Percentiles rank a stretch among this genome's conserved stretches.
Evolutionary conservation across 2,113 vertebrate genomes (phyloP).

Genomic region (Tetrax tetrax): DNA sequence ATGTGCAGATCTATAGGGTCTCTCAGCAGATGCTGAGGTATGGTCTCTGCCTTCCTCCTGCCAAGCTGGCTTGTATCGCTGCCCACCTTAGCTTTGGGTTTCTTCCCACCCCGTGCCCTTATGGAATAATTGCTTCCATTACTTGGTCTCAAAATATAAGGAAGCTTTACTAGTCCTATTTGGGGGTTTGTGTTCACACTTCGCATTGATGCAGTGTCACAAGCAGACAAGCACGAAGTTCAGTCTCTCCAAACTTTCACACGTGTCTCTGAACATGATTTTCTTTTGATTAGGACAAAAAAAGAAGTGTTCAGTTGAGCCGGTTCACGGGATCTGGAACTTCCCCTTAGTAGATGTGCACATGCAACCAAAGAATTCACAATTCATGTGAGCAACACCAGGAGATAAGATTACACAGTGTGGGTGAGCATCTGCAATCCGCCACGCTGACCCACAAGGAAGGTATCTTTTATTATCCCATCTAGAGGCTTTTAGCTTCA

Average conservation of each 20-base stretch:
- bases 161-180: neutral
- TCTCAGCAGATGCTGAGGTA: neutral
- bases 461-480: neutral
- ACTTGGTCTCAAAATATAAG: neutral
- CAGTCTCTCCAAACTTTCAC: neutral
- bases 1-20: neutral
- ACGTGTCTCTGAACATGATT: neutral
- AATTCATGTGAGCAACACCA: neutral
- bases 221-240: neutral
- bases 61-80: neutral
- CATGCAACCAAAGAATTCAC: neutral
- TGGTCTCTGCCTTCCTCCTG: neutral
- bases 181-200: neutral
- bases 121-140: neutral
- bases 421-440: neutral
- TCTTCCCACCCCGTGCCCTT: neutral
- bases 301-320: neutral
- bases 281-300: neutral
- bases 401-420: neutral
- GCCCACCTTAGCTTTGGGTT: neutral
- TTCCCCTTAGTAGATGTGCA: neutral
- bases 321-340: neutral
- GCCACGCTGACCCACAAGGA: neutral
- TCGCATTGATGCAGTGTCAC: neutral
- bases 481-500: neutral